Conservation (phyloP, 2,888 invertebrate species). For the Priocnemis perturbator region DNA sequence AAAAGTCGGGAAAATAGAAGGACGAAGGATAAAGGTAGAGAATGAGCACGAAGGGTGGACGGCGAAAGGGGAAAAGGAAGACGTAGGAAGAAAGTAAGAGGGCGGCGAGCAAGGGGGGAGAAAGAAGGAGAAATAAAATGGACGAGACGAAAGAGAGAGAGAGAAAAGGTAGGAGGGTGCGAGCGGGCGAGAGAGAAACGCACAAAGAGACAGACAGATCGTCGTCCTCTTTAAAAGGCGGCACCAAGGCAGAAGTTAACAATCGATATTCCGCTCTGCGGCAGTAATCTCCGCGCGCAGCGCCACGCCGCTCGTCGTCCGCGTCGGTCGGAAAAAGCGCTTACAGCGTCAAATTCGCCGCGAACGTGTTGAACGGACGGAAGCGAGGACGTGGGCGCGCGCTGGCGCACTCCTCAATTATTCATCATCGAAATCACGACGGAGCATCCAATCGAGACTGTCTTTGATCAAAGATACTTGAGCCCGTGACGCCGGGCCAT, state of each 20-base stretch:
- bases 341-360: conserved; percentile 35
- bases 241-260: conserved; percentile 13
- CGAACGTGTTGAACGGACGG: conserved; percentile 15
- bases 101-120: no score
- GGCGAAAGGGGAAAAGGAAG: neutral
- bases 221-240: conserved; percentile 1
- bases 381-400: no score
- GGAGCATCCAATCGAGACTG: conserved; percentile 57
- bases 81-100: neutral
- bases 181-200: no score
- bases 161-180: no score
- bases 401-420: conserved; percentile 52
- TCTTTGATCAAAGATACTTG: conserved; percentile 59
- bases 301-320: neutral
- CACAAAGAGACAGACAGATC: no score
- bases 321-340: conserved; percentile 17
- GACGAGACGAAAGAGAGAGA: no score
- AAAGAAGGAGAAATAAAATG: no score
- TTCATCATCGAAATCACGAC: conserved; percentile 57
- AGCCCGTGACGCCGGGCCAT: conserved; percentile 9
- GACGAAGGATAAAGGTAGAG: neutral
- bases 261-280: conserved; percentile 14
- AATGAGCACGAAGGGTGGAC: neutral
- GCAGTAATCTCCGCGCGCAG: neutral
- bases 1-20: no score